Evolutionary conservation across 1,140 invertebrate species (phyloP).

Genomic region (Diorhabda elongata): DNA sequence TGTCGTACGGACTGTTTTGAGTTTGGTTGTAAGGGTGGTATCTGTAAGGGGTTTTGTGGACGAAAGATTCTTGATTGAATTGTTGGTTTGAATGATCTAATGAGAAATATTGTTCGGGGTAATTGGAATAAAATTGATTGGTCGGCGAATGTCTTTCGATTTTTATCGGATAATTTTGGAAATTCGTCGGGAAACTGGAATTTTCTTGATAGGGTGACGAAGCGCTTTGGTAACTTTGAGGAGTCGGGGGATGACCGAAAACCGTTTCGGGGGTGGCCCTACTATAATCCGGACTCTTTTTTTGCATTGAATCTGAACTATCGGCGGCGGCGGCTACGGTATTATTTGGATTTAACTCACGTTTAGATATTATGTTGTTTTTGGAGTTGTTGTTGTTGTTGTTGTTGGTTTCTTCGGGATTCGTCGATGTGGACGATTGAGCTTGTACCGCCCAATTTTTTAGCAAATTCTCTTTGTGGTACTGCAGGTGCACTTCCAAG

Average conservation of each 20-base stretch:
- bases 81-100: slow-evolving; percentile 26
- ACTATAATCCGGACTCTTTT: slow-evolving; percentile 54
- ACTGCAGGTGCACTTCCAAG: slow-evolving; percentile 71
- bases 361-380: slow-evolving; percentile 44
- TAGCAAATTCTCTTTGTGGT: slow-evolving; percentile 72
- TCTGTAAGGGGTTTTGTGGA: slow-evolving; percentile 40
- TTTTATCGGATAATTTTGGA: slow-evolving; percentile 38
- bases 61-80: slow-evolving; percentile 49
- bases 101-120: slow-evolving; percentile 24
- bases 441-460: slow-evolving; percentile 69
- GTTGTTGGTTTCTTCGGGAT: slow-evolving; percentile 54
- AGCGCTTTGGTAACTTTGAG: slow-evolving; percentile 57
- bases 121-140: slow-evolving; percentile 22
- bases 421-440: slow-evolving; percentile 26
- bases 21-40: slow-evolving; percentile 40
- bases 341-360: slow-evolving; percentile 45
- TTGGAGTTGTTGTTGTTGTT: slow-evolving; percentile 65
- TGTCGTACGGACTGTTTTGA: slow-evolving; percentile 43
- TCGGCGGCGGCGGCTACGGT: slow-evolving; percentile 57
- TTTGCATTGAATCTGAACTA: slow-evolving; percentile 58
- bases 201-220: slow-evolving; percentile 56
- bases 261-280: slow-evolving; percentile 54
- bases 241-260: slow-evolving; percentile 57
- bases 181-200: slow-evolving; percentile 53
- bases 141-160: slow-evolving; percentile 42